A percentile compares a stretch with the other conserved stretches of the same genome.
These are phyloP conservation scores for Cirrhinus molitorella DNA, from an alignment of 2,797 vertebrate species.

Conservation along the genomic window DNA sequence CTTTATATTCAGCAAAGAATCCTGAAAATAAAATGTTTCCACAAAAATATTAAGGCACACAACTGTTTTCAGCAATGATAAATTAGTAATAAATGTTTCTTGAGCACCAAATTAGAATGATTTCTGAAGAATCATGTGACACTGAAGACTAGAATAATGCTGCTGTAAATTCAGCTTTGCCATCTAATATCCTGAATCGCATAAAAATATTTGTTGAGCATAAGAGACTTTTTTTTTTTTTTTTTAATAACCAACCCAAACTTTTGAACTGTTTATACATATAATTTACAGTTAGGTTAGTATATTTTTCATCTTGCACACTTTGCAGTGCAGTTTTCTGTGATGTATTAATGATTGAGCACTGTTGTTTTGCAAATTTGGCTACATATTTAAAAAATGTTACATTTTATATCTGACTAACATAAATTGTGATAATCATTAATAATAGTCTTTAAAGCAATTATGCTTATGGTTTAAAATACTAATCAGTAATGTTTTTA, in stretches of 20 bases:
- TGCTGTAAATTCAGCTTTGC: not conserved
- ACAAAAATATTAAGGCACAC: not conserved
- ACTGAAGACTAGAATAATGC: not conserved
- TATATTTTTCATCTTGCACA: not conserved
- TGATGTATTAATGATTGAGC: not conserved
- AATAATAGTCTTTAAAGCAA: not conserved
- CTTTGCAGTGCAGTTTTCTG: not conserved
- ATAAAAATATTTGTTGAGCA: not conserved
- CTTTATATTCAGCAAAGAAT: not conserved
- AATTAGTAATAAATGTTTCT: not conserved
- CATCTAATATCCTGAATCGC: not conserved
- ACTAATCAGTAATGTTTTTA: not conserved
- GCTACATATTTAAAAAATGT: not conserved
- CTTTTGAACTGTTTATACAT: not conserved
- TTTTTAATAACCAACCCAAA: not conserved
- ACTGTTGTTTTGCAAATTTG: not conserved
- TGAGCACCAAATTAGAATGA: not conserved
- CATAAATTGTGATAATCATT: not conserved
- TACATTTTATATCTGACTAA: too few relatives aligned
- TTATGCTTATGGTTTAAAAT: conserved; percentile 4
- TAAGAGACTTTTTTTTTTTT: not conserved
- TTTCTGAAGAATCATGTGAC: not conserved
- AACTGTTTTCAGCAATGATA: not conserved
- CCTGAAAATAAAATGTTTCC: not conserved
- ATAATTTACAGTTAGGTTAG: not conserved